A percentile compares a stretch with the other conserved stretches of the same genome.
Evolutionary conservation across 2,113 vertebrate species (phyloP).

Genomic region (Engystomops pustulosus): DNA sequence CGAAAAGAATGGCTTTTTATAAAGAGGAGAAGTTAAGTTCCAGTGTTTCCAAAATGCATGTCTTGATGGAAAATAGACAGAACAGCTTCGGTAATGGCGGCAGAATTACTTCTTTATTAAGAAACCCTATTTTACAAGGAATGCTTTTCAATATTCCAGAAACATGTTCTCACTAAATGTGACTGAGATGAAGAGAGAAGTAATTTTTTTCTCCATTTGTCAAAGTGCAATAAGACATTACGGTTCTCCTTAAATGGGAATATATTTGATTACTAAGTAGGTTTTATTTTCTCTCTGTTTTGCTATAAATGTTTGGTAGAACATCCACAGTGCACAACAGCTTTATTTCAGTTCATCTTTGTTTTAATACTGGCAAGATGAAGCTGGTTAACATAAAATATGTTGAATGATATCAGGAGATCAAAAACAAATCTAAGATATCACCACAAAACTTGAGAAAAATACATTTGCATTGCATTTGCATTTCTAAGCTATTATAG

Average conservation of each 20-base stretch:
- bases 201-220: slow-evolving; percentile 22
- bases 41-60: neutral
- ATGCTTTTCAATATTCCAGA: slow-evolving; percentile 4
- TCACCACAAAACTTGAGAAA: neutral
- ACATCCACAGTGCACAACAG: neutral
- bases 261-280: slow-evolving; percentile 9
- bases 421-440: neutral
- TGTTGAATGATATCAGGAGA: neutral
- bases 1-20: neutral
- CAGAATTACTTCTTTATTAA: slow-evolving; percentile 35
- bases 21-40: neutral
- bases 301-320: slow-evolving; percentile 1
- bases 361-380: neutral
- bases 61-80: slow-evolving; percentile 27
- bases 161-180: slow-evolving; percentile 1
- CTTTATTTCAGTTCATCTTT: neutral
- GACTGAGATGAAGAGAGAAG: slow-evolving; percentile 3
- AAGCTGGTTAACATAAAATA: neutral
- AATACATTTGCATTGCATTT: no score
- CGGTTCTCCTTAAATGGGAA: neutral
- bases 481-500: no score
- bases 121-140: neutral
- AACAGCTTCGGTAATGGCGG: slow-evolving; percentile 24
- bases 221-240: slow-evolving; percentile 5
- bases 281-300: slow-evolving; percentile 25